Evolutionary conservation across 2,888 invertebrate species (phyloP).

Genomic region (Macropis europaea): DNA sequence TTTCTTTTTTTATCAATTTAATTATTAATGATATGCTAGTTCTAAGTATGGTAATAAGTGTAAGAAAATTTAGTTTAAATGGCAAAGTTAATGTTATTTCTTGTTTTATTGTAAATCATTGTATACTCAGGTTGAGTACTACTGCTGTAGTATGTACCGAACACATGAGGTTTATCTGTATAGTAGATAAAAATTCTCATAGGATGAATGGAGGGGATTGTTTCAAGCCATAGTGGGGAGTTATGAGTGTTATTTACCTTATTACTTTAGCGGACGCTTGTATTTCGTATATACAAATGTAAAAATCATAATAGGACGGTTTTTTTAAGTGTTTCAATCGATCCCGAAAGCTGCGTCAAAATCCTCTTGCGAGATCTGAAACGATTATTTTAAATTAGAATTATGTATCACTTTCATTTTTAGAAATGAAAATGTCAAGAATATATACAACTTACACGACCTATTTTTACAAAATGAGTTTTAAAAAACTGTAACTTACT

Average conservation of each 20-base stretch:
- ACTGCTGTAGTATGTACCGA: too few relatives aligned
- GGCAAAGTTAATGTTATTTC: too few relatives aligned
- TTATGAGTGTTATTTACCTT: slow-evolving; percentile 10
- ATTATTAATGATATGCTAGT: too few relatives aligned
- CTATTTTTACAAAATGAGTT: too few relatives aligned
- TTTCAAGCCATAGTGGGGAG: background rate
- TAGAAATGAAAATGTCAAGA: too few relatives aligned
- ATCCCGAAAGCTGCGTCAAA: slow-evolving; percentile 79
- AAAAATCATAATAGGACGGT: background rate
- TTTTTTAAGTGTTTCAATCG: slow-evolving; percentile 1
- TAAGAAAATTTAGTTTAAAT: too few relatives aligned
- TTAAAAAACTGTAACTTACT: too few relatives aligned
- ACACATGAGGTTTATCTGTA: background rate
- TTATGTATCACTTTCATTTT: background rate
- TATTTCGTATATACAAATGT: background rate
- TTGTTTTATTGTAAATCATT: too few relatives aligned
- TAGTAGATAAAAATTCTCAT: background rate
- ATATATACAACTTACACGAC: too few relatives aligned
- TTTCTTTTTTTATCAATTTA: too few relatives aligned
- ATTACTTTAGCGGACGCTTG: background rate
- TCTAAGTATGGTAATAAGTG: too few relatives aligned
- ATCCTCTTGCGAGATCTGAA: slow-evolving; percentile 80
- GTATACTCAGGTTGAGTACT: too few relatives aligned
- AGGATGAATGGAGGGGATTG: background rate
- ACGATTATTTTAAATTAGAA: slow-evolving; percentile 35